These are phyloP conservation scores for Vandiemenella viatica DNA, from an alignment of 2,888 invertebrate species.

Conservation along the genomic window DNA sequence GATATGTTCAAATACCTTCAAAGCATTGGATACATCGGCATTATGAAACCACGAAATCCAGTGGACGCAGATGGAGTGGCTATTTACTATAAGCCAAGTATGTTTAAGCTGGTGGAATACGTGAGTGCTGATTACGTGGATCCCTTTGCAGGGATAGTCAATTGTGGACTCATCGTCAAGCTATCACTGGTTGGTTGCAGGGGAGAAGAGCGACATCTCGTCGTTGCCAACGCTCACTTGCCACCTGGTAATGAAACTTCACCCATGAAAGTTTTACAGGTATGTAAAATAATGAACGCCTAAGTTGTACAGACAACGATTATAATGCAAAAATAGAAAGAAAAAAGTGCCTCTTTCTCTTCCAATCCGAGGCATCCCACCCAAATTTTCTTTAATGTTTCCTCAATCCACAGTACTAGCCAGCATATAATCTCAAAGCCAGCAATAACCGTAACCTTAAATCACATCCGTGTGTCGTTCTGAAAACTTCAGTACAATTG, in stretches of 20 bases:
- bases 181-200: neutral
- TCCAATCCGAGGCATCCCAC: too few species aligned
- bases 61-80: neutral
- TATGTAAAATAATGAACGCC: too few species aligned
- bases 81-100: neutral
- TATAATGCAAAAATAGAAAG: too few species aligned
- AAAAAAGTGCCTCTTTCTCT: too few species aligned
- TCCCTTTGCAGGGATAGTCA: neutral
- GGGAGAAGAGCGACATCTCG: neutral
- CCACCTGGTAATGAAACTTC: neutral
- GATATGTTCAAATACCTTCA: neutral
- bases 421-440: too few species aligned
- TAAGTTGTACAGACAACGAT: too few species aligned
- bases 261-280: too few species aligned
- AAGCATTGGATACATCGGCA: neutral
- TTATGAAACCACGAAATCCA: neutral
- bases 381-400: too few species aligned
- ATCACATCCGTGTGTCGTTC: too few species aligned
- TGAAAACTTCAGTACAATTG: too few species aligned
- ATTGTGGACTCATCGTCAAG: neutral
- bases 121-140: neutral
- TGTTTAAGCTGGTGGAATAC: neutral
- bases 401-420: too few species aligned
- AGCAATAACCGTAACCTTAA: too few species aligned
- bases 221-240: neutral